These are phyloP conservation scores for Centruroides sculpturatus DNA, from an alignment of 1,140 invertebrate genomes.

Conservation along the genomic window DNA sequence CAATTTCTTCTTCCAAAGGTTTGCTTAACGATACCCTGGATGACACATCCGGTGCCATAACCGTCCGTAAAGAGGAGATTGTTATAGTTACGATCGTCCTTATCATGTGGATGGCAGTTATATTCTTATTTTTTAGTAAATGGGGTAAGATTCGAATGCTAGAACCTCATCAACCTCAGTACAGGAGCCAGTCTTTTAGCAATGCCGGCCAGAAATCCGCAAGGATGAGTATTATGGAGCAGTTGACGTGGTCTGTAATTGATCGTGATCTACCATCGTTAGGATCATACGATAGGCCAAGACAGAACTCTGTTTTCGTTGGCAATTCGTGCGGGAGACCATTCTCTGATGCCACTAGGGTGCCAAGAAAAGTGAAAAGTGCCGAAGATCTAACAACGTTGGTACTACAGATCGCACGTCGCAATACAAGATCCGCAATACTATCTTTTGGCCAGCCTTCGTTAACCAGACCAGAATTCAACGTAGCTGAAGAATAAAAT, in stretches of 20 bases:
- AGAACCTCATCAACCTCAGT: constrained; percentile 69
- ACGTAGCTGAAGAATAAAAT: no score
- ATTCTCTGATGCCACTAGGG: constrained; percentile 11
- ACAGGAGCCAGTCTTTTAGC: constrained; percentile 36
- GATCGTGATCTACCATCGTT: background rate
- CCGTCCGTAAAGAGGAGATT: constrained; percentile 67
- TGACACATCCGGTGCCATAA: constrained; percentile 26
- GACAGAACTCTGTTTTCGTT: constrained; percentile 69
- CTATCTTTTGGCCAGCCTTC: background rate
- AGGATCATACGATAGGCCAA: constrained; percentile 1
- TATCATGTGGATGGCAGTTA: constrained; percentile 71
- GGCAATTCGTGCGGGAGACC: constrained; percentile 37
- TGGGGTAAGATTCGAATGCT: constrained; percentile 84
- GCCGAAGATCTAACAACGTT: constrained; percentile 65
- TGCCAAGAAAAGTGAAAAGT: constrained; percentile 55
- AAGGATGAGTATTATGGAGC: constrained; percentile 4
- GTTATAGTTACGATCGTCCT: constrained; percentile 72
- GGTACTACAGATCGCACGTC: constrained; percentile 25
- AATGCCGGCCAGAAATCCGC: constrained; percentile 3
- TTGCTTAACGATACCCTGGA: background rate
- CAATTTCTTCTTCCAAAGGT: no score
- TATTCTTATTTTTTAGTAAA: constrained; percentile 66
- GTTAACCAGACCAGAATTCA: no score
- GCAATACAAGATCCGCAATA: constrained; percentile 4
- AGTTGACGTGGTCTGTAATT: constrained; percentile 2